A percentile compares a stretch with the other conserved stretches of the same genome.
These are phyloP conservation scores for Hippopotamyrus pictus DNA, from an alignment of 2,797 vertebrate species.

Conservation along the genomic window DNA sequence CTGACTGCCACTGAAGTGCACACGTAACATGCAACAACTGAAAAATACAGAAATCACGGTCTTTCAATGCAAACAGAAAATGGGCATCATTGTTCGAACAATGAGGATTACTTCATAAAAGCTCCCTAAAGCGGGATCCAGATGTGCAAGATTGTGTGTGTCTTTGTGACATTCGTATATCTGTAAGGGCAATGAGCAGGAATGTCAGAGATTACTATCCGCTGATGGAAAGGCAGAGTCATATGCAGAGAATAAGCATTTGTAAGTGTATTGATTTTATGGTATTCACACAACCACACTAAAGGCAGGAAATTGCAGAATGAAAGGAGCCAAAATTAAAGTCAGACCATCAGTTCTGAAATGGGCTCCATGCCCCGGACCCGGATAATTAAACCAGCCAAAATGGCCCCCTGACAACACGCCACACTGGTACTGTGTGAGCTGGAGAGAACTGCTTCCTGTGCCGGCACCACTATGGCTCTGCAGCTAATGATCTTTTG, in stretches of 20 bases:
- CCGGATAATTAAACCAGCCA: background rate
- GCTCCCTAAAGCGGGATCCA: background rate
- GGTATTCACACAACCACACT: constrained; percentile 5
- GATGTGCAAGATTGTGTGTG: background rate
- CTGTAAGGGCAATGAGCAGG: too few relatives aligned
- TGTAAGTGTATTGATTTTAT: constrained; percentile 6
- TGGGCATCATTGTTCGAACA: background rate
- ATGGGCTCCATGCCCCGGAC: background rate
- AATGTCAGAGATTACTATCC: background rate
- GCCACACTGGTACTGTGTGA: background rate
- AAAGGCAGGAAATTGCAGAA: background rate
- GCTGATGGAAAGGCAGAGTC: background rate
- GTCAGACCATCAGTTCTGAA: background rate
- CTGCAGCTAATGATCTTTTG: background rate
- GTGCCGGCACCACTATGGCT: background rate
- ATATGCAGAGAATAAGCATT: background rate
- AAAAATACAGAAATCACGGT: background rate
- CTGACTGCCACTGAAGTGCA: background rate
- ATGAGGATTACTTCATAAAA: background rate
- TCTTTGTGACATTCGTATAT: background rate
- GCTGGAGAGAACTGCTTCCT: background rate
- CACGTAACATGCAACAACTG: background rate
- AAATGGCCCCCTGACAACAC: background rate
- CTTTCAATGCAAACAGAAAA: background rate
- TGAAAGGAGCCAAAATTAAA: constrained; percentile 1